Evolutionary conservation across 2,888 invertebrate genomes (phyloP), one percentile per base, ranked within the genome.

Genomic region (Malthinus flaveolus): DNA sequence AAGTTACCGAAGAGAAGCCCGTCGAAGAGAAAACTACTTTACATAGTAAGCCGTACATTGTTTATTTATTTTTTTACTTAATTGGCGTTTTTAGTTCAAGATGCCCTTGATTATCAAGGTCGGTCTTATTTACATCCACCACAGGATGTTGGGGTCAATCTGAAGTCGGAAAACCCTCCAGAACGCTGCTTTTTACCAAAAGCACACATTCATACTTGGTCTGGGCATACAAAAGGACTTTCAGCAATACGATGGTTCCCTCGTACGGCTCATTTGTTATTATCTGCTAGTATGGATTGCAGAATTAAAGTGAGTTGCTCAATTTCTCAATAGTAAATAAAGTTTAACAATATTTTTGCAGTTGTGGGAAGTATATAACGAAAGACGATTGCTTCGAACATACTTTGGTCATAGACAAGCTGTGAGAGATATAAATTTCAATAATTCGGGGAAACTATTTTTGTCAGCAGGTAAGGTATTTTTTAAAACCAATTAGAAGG

Each of bases 351-450:
- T 49, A n/a, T 32, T 36, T 52, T 70, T 75, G 32, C 70, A 93
- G 90, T 83, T 99, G 32, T 99, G 98, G 98, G 97, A 99, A 78
- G 97, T 98, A 1, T 99, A 97, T 76, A 95, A 96, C 61, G 93
- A 95, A 39, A 84, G 97, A 45, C 86, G 97, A 49, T 95, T 97
- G 72, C 83, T 98, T 32, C 83, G 97, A 50, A 97, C 98, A 0
- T 99, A 97, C 79, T 89, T 90, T 70, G 99, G 99, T 0, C 99
- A 99, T 79, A 84, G 94, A 52, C 96, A 98, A 79, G 98, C 98
- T 1, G 97, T 99, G 7, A 82, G 97, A 53, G 99, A 99, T 74
- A 86, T 97, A 64, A 91, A 92, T 74, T 99, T 99, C 80, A 97
- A 97, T 77, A 97, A 97, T 75, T 84, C 85, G 36, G 99, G 99